phyloP scores from a whole-genome alignment of 2,888 invertebrate species.

The Homarus gammarus region DNA sequence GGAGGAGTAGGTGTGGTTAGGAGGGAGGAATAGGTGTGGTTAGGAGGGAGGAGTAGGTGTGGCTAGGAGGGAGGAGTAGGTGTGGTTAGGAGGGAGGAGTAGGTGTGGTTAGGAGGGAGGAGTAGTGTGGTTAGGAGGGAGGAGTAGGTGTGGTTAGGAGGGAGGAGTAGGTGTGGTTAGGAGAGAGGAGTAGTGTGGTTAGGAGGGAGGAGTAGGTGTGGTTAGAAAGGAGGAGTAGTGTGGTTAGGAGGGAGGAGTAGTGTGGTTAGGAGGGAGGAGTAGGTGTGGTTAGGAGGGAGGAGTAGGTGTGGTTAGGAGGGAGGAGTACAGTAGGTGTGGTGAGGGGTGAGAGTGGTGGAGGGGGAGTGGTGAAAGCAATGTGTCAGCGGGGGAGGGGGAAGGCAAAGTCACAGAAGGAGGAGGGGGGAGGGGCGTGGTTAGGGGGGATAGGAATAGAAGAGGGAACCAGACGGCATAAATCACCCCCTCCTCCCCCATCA shows the following conservation, averaged over 20 bases:
- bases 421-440: neutral
- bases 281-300: no score
- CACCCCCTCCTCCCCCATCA: neutral
- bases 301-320: neutral
- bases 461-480: neutral
- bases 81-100: no score
- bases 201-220: neutral
- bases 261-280: no score
- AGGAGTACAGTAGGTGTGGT: no score
- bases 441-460: neutral
- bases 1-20: no score
- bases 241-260: neutral
- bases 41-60: no score
- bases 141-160: no score
- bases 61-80: no score
- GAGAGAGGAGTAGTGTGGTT: neutral
- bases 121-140: no score
- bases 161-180: neutral
- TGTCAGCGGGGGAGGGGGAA: constrained; percentile 5
- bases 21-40: no score
- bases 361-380: no score
- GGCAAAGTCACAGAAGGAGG: neutral
- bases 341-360: neutral
- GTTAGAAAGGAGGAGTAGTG: neutral
- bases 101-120: no score